phyloP scores from a whole-genome alignment of 2,888 invertebrate species.

The Strigamia maritima region DNA sequence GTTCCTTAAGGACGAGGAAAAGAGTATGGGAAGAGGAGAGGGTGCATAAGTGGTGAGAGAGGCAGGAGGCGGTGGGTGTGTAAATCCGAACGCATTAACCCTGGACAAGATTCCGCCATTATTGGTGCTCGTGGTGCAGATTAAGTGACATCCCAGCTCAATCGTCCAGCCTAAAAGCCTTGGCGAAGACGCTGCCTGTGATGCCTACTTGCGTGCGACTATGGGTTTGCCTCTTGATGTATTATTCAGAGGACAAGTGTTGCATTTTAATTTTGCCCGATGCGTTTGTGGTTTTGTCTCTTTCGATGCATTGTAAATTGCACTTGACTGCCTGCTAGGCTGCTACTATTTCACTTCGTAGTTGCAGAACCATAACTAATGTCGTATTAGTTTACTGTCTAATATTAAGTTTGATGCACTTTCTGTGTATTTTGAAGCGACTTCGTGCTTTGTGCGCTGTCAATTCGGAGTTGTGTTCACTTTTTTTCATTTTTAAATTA shows the following conservation, averaged over 20 bases:
- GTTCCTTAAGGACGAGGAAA: constrained; percentile 4
- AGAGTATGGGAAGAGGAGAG: not conserved
- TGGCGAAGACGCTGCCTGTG: not conserved
- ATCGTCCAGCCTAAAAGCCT: constrained; percentile 19
- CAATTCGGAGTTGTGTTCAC: too few relatives aligned
- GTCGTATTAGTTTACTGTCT: too few relatives aligned
- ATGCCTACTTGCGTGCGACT: not conserved
- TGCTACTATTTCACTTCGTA: not conserved
- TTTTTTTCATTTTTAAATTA: too few relatives aligned
- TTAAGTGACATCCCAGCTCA: constrained; percentile 23
- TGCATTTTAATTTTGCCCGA: not conserved
- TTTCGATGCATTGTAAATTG: not conserved
- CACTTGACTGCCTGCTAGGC: too few relatives aligned
- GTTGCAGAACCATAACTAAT: not conserved
- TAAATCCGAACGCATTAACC: constrained; percentile 23
- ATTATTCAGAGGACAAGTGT: constrained; percentile 2
- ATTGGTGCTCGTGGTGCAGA: constrained; percentile 23
- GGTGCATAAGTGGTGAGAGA: constrained; percentile 16
- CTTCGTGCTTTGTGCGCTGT: too few relatives aligned
- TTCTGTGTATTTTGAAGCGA: too few relatives aligned
- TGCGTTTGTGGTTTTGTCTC: constrained; percentile 1
- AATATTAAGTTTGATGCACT: too few relatives aligned
- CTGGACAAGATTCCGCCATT: constrained; percentile 23
- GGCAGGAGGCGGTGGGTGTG: not conserved
- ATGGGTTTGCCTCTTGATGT: not conserved